Base-by-base conservation (phyloP, 2,797 vertebrate species). In the Benthosema pterotum region DNA sequence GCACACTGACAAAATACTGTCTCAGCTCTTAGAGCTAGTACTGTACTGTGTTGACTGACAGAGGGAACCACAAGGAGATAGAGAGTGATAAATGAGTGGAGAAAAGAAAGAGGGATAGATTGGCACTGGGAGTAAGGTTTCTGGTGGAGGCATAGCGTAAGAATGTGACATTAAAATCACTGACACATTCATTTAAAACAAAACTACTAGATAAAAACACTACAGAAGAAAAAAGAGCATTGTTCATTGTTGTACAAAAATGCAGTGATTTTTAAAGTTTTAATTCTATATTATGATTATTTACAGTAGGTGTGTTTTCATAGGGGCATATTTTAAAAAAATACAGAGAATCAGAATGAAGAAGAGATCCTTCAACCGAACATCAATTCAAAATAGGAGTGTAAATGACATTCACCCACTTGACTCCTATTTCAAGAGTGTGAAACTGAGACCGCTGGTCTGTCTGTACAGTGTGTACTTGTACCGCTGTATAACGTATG, bases 1-100 rank as follows among this genome's bases (percentile, higher is more conserved):
- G 54, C 65, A 63, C 53, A 5, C 63, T 61, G 42, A 16, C 43
- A 67, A 66, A 80, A 83, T 75, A 69, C 53, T 69, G 67, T 57
- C 69, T 19, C 52, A 12, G 1, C 12, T 54, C 51, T 55, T 69
- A 19, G 51, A 43, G 42, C 32, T 13, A n/a, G n/a, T n/a, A 5
- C 28, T 32, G 28, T 32, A 32, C 28, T 32, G 25, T 1, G 38
- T 17, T 59, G 64, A 42, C 32, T 22, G 60, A 58, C 32, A 38
- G 32, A 38, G 32, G 32, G 32, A 11, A 38, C 32, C 32, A 38
- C 32, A 38, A 38, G 32, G 32, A 38, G 32, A 38, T 38, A 6
- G 16, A 4, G 17, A 50, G 42, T 52, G 1, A 71, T 63, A 42
- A 51, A 59, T 46, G 42, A 42, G 7, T 3, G 15, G 55, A 45